Base-by-base conservation (phyloP, 2,888 invertebrate genomes). In the Lasioglossum villosulum region DNA sequence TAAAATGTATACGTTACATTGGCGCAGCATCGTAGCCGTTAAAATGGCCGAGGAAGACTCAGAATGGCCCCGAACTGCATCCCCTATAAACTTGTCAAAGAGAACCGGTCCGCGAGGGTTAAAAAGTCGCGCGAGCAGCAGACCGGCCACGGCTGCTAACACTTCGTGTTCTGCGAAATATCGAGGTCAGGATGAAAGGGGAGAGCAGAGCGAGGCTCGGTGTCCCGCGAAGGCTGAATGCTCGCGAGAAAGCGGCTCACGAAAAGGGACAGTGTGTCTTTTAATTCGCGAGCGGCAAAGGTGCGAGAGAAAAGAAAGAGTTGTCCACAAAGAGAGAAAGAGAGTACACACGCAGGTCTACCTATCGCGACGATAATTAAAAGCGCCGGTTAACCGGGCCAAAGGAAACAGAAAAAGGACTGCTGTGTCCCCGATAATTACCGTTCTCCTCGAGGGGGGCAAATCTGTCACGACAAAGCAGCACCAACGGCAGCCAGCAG, bases 401-500 rank as follows among this genome's bases (percentile, higher is more conserved):
- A 59, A 78, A 27, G 27, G 27, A 72, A 85, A 74, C 52, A 8
- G 8, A 8, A 30, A 27, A 14, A 59, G 8, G 6, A 30, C 30
- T 8, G 8, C 19, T 19, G 27, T 27, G 63, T 63, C 63, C 23
- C 34, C 45, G 63, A 81, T 91, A 91, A 91, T 93, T 92, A 95
- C 95, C 95, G 82, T 95, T 95, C 83, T 95, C 95, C 91, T 96
- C 96, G 71, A 95, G 88, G 34, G 93, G 89, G 27, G 95, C 95
- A 91, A 96, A 96, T 77, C 94, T 95, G 93, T 96, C 96, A 86
- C 96, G 96, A 75, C 95, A 95, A 63, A 95, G 91, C 4, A 96
- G 95, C 77, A 95, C 94, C 72, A 96, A 77, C 34, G 95, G 95
- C 72, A 96, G 92, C 85, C 96, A 96, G 91, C 95, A 96, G 45